Percentiles rank a stretch among this genome's conserved stretches.
These are phyloP conservation scores for Tribolium castaneum DNA, from an alignment of 1,140 invertebrate genomes.

Conservation along the genomic window DNA sequence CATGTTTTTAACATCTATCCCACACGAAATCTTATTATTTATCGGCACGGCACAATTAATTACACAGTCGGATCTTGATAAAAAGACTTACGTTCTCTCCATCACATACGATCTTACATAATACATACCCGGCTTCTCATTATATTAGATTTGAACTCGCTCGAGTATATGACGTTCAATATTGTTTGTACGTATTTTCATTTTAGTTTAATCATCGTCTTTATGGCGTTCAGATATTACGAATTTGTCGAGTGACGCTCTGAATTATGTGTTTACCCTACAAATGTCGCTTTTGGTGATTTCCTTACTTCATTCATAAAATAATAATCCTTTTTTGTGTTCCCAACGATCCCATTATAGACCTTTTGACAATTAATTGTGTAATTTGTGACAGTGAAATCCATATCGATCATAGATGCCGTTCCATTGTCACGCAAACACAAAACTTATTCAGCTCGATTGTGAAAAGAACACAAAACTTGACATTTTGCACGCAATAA, in stretches of 20 bases:
- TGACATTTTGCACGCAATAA: conserved; percentile 27
- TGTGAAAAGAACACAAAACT: conserved; percentile 23
- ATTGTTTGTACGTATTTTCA: conserved; percentile 29
- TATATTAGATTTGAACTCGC: conserved; percentile 2
- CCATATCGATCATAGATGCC: conserved; percentile 14
- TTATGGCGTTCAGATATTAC: conserved; percentile 27
- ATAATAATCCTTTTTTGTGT: conserved; percentile 1
- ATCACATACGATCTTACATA: background rate
- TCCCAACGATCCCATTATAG: conserved; percentile 1
- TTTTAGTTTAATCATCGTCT: conserved; percentile 20
- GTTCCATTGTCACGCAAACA: conserved; percentile 11
- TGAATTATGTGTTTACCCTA: conserved; percentile 31
- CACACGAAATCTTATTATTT: conserved; percentile 4
- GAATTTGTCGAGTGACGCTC: conserved; percentile 29
- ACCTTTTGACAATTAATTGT: conserved; percentile 1
- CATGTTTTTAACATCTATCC: conserved; percentile 1
- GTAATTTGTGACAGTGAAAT: conserved; percentile 18
- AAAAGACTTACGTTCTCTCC: background rate
- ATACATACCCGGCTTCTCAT: background rate
- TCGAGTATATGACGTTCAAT: conserved; percentile 21
- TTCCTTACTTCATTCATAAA: background rate
- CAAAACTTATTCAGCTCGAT: conserved; percentile 8
- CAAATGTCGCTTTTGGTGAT: background rate
- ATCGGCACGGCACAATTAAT: background rate
- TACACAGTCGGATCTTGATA: background rate